Conservation (phyloP, 2,113 vertebrate species). For the Cyprinus carpio region DNA sequence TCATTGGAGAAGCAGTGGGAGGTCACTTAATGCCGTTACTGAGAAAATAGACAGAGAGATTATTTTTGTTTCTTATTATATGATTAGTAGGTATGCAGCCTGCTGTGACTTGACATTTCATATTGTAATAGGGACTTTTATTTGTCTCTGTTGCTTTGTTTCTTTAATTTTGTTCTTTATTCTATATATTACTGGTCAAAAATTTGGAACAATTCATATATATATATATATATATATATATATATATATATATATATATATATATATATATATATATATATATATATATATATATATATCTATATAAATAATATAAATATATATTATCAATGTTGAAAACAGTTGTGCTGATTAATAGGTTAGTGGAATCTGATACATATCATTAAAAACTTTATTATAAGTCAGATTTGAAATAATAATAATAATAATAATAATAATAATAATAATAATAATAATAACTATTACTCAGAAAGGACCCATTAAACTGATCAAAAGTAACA, state of each 20-base stretch:
- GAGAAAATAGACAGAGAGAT: slow-evolving; percentile 25
- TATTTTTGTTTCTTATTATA: slow-evolving; percentile 19
- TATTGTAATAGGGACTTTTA: not conserved
- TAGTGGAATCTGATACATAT: not conserved
- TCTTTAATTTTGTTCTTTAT: not conserved
- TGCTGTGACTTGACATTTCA: slow-evolving; percentile 12
- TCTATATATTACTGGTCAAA: not conserved
- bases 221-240: too few relatives aligned
- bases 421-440: too few relatives aligned
- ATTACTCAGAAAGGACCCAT: too few relatives aligned
- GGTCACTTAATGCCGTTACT: slow-evolving; percentile 38
- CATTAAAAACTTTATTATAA: not conserved
- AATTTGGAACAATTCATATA: not conserved
- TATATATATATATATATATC: too few relatives aligned
- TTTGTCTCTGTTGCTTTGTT: slow-evolving; percentile 16
- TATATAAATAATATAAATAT: too few relatives aligned
- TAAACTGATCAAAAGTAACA: not conserved
- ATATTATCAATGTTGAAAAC: too few relatives aligned
- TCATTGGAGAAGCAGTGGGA: slow-evolving; percentile 31
- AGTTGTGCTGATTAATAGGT: not conserved
- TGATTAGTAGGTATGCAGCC: slow-evolving; percentile 4
- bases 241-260: too few relatives aligned
- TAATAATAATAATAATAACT: too few relatives aligned
- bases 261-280: too few relatives aligned
- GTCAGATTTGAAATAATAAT: too few relatives aligned